Percentiles rank a stretch among this genome's conserved stretches.
Evolutionary conservation across 2,888 invertebrate genomes (phyloP).

Genomic region (Salpingus planirostris): DNA sequence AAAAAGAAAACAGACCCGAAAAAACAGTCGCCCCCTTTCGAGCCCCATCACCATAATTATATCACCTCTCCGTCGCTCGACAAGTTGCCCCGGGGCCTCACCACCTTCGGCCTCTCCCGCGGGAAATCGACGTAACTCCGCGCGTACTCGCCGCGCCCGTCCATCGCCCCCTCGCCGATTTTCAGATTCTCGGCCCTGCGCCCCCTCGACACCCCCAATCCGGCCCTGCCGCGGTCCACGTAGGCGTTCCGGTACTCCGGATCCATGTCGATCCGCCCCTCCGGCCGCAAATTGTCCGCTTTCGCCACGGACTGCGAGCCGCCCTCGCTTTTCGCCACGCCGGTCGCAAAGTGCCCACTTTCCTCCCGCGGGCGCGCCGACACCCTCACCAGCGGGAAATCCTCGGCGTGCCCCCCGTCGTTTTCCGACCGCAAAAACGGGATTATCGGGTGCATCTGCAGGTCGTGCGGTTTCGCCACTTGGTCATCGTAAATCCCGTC

Average conservation of each 20-base stretch:
- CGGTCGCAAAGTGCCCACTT: constrained; percentile 21
- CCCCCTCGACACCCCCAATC: constrained; percentile 8
- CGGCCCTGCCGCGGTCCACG: not conserved
- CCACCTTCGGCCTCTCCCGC: constrained; percentile 39
- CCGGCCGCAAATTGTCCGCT: constrained; percentile 35
- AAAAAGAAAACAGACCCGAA: no score
- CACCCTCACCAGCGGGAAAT: not conserved
- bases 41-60: no score
- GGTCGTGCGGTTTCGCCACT: constrained; percentile 37
- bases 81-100: constrained; percentile 33
- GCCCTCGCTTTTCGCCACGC: constrained; percentile 16
- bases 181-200: constrained; percentile 20
- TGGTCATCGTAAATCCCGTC: constrained; percentile 43
- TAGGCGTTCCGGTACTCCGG: constrained; percentile 34
- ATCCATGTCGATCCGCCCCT: constrained; percentile 37
- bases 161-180: constrained; percentile 27
- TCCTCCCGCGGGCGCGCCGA: constrained; percentile 16
- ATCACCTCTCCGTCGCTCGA: constrained; percentile 30
- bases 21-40: no score
- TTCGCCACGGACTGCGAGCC: constrained; percentile 32
- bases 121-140: constrained; percentile 42
- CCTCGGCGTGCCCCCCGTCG: constrained; percentile 9
- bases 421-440: constrained; percentile 30
- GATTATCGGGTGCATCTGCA: constrained; percentile 32
- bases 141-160: constrained; percentile 28